These are phyloP conservation scores for Halesus radiatus DNA, from an alignment of 1,140 invertebrate species.

Conservation along the genomic window DNA sequence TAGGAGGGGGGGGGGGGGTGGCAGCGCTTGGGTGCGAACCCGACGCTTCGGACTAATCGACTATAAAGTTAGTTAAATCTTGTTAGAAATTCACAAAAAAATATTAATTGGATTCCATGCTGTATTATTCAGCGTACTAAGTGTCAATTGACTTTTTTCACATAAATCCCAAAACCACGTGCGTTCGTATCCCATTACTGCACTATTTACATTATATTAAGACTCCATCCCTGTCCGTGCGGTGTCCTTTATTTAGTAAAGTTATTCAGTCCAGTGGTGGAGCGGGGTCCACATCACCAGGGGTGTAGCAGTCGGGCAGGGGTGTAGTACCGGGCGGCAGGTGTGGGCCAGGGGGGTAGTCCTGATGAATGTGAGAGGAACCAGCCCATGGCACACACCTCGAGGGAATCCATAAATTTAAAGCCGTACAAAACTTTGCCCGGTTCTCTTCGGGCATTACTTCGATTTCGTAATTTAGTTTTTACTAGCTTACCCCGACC, in stretches of 20 bases:
- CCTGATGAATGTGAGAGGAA: conserved; percentile 36
- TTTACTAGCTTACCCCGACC: not conserved
- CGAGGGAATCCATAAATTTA: conserved; percentile 35
- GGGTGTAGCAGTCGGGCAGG: not conserved
- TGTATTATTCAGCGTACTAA: too few relatives aligned
- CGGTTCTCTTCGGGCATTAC: conserved; percentile 8
- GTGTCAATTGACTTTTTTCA: too few relatives aligned
- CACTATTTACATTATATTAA: not conserved
- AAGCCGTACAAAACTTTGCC: conserved; percentile 33
- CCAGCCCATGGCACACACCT: conserved; percentile 10
- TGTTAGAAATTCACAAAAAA: too few relatives aligned
- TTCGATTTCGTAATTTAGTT: conserved; percentile 33
- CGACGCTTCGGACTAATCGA: too few relatives aligned
- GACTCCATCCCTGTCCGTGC: not conserved
- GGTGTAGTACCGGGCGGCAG: not conserved
- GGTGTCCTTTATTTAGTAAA: conserved; percentile 38
- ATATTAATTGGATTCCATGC: too few relatives aligned
- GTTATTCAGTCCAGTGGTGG: conserved; percentile 18
- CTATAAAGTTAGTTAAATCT: too few relatives aligned
- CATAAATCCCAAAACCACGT: too few relatives aligned
- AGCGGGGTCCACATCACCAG: too few relatives aligned
- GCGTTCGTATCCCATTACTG: too few relatives aligned
- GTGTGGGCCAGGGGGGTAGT: conserved; percentile 1
- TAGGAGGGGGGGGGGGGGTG: too few relatives aligned
- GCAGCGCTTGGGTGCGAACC: too few relatives aligned